Evolutionary conservation across 2,888 invertebrate species (phyloP), one percentile per base, ranked within the genome.

Genomic region (Drosophila neutralis): DNA sequence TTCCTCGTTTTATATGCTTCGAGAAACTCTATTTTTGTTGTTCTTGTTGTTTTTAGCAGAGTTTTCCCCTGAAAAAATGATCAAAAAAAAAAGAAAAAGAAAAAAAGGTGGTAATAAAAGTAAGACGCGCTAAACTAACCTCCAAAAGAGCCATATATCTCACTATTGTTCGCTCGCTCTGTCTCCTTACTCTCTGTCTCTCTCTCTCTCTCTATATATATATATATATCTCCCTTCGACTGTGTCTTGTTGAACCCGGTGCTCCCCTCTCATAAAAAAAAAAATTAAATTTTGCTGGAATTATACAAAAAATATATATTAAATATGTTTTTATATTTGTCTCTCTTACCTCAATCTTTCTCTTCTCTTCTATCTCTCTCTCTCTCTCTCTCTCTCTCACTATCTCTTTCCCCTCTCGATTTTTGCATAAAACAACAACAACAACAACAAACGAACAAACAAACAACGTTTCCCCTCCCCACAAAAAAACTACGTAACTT

Each of bases 11-110:
- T 83, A 91, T 92, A 91, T 92, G 91, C 91, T 91, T 91, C 91
- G 91, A 91, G 91, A 91, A 91, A 82, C 76, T 91, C 91, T 91
- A 91, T 92, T 92, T 90, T 88, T 86, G 87, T 85, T 85, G 87
- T 85, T 89, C 87, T 89, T 89, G 89, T 85, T 89, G 85, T 77
- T 81, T 87, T 87, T 82, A 86, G 81, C 80, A 85, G 78, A 85
- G 64, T 73, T 72, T 65, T 61, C 45, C 62, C 57, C 45, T 52
- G 21, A 13, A 53, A 27, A 45, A 54, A n/a, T 54, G n/a, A 21
- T 29, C 0, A 48, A 13, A 57, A 36, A 68, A 69, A 69, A 67
- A 81, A 76, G 81, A 33, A 69, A 73, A 27, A 27, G 27, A 27
- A 69, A 73, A 69, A 70, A 82, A 82, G 89, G 87, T 87, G 87